Conservation (phyloP, 1,140 invertebrate genomes). For the Penaeus japonicus region DNA sequence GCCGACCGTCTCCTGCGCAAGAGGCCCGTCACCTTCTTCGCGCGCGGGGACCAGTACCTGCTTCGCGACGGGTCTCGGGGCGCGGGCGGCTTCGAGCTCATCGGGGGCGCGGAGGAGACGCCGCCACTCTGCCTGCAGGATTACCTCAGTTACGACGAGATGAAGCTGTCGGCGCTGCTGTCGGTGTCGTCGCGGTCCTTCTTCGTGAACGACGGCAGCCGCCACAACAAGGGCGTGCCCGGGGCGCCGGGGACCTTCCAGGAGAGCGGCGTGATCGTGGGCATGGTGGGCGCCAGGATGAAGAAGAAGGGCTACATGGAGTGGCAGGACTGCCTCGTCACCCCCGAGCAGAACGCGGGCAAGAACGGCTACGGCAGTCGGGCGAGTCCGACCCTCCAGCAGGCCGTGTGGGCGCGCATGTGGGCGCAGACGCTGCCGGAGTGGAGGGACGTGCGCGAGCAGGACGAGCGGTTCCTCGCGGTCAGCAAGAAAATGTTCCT, state of each 20-base stretch:
- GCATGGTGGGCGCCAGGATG: conserved; percentile 67
- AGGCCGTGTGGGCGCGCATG: conserved; percentile 64
- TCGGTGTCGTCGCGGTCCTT: conserved; percentile 71
- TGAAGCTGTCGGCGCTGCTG: conserved; percentile 71
- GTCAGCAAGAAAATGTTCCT: conserved; percentile 64
- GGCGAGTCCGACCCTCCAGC: conserved; percentile 54
- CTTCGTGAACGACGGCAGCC: conserved; percentile 73
- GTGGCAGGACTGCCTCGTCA: conserved; percentile 69
- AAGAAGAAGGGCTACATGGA: conserved; percentile 68
- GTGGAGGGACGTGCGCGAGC: conserved; percentile 61
- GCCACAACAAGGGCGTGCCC: conserved; percentile 69
- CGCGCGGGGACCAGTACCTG: conserved; percentile 66
- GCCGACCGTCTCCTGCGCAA: conserved; percentile 69
- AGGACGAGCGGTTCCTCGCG: conserved; percentile 45
- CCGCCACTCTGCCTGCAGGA: conserved; percentile 63
- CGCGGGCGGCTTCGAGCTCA: conserved; percentile 66
- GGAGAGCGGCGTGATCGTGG: conserved; percentile 64
- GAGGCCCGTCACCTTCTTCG: conserved; percentile 68
- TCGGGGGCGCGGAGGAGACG: conserved; percentile 66
- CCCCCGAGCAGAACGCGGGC: conserved; percentile 66
- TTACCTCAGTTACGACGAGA: conserved; percentile 70
- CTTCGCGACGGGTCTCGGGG: conserved; percentile 67
- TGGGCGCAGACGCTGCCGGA: conserved; percentile 63
- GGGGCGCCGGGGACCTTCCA: conserved; percentile 62
- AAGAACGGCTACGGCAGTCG: conserved; percentile 65